Conservation (phyloP, 2,797 vertebrate species). For the Chelonia mydas region DNA sequence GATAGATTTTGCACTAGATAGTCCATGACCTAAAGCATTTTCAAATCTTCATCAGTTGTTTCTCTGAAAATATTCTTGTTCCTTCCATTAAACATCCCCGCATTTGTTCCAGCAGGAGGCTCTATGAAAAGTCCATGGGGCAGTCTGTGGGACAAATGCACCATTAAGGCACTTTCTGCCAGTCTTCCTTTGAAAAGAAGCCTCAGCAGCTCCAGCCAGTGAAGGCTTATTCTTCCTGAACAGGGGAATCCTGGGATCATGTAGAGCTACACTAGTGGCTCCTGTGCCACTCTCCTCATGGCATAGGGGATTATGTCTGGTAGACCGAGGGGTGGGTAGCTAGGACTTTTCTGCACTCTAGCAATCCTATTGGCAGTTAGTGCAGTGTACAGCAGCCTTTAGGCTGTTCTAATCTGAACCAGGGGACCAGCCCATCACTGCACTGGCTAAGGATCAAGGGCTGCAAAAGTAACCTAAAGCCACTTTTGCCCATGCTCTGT, state of each 20-base stretch:
- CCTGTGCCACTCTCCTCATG: not conserved
- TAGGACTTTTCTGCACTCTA: not conserved
- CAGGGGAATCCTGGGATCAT: not conserved
- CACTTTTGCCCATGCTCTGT: not conserved
- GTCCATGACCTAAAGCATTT: not conserved
- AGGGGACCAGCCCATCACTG: not conserved
- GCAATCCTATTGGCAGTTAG: not conserved
- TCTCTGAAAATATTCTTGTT: not conserved
- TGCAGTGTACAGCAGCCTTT: not conserved
- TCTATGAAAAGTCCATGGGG: fast-evolving
- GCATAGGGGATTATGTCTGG: not conserved
- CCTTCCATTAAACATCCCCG: not conserved
- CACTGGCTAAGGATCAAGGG: not conserved
- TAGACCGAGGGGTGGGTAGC: not conserved
- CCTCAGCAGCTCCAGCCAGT: not conserved
- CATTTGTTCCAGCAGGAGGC: not conserved
- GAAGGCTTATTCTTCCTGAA: not conserved
- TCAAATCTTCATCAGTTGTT: not conserved
- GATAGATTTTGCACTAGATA: not conserved
- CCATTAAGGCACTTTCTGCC: not conserved
- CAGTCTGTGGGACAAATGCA: not conserved
- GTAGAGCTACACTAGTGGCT: not conserved
- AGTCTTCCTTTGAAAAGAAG: not conserved
- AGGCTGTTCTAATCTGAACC: not conserved
- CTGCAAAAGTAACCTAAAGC: not conserved